Conservation (phyloP, 2,888 invertebrate species). For the Drosophila kuntzei region DNA sequence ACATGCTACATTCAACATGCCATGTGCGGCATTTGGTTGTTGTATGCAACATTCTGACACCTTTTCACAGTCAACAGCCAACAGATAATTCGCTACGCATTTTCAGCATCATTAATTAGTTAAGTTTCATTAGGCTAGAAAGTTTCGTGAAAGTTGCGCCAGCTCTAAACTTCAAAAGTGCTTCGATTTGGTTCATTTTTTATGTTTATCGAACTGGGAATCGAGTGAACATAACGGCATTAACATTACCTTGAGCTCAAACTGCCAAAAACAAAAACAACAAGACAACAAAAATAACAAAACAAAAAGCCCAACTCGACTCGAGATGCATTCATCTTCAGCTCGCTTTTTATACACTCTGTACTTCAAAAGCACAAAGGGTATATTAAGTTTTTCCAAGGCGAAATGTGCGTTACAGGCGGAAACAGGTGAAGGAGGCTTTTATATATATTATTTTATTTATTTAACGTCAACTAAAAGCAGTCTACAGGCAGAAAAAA, state of each 20-base stretch:
- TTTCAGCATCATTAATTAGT: constrained; percentile 73
- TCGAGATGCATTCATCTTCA: constrained; percentile 53
- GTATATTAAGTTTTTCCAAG: not conserved
- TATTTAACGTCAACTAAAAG: too few species aligned
- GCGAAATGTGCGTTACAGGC: too few species aligned
- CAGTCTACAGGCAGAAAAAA: too few species aligned
- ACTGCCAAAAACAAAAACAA: constrained; percentile 72
- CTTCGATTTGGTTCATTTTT: constrained; percentile 39
- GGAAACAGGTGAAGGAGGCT: too few species aligned
- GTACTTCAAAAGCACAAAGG: not conserved
- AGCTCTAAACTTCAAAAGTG: constrained; percentile 17
- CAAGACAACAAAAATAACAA: constrained; percentile 24
- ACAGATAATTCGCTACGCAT: constrained; percentile 70
- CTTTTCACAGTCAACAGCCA: constrained; percentile 20
- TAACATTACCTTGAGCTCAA: constrained; percentile 78
- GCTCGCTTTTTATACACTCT: constrained; percentile 9
- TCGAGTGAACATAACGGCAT: constrained; percentile 43
- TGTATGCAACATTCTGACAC: constrained; percentile 54
- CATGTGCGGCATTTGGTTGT: constrained; percentile 17
- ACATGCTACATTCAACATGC: too few species aligned
- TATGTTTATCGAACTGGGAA: constrained; percentile 23
- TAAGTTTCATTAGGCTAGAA: constrained; percentile 61
- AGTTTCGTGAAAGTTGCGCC: constrained; percentile 66
- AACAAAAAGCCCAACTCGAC: constrained; percentile 12
- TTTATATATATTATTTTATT: too few species aligned